Conservation (phyloP, 2,113 vertebrate genomes). For the Vimba vimba region DNA sequence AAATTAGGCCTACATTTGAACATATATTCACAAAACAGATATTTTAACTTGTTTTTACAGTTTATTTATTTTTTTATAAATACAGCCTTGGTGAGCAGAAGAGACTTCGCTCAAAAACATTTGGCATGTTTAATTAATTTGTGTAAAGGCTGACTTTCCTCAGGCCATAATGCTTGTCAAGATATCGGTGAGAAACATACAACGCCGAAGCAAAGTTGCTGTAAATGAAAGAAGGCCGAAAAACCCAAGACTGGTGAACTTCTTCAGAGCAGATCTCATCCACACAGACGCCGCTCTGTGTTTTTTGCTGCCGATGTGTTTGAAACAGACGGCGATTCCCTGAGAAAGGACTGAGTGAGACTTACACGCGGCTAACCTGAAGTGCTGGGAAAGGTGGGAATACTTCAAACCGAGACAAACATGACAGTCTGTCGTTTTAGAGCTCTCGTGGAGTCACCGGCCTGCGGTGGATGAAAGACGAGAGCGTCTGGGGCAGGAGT, state of each 20-base stretch:
- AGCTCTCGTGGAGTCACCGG: not conserved
- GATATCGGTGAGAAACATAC: too few relatives aligned
- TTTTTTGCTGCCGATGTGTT: not conserved
- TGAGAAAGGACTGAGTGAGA: not conserved
- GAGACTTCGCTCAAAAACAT: not conserved
- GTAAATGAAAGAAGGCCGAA: not conserved
- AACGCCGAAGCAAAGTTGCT: not conserved
- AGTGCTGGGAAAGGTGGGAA: not conserved
- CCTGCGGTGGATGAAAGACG: not conserved
- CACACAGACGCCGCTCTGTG: not conserved
- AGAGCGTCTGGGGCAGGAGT: not conserved
- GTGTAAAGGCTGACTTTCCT: not conserved
- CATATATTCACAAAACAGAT: too few relatives aligned
- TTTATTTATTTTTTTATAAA: not conserved
- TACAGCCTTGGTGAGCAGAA: not conserved
- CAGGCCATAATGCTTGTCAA: not conserved
- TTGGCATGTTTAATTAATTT: not conserved
- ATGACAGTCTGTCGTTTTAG: not conserved
- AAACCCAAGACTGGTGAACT: not conserved
- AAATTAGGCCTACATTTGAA: too few relatives aligned
- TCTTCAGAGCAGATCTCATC: not conserved
- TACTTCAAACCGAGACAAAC: constrained; percentile 15
- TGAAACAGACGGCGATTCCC: not conserved
- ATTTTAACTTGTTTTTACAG: too few relatives aligned
- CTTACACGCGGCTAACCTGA: not conserved